phyloP scores from a whole-genome alignment of 2,113 vertebrate genomes.

The Malurus melanocephalus region DNA sequence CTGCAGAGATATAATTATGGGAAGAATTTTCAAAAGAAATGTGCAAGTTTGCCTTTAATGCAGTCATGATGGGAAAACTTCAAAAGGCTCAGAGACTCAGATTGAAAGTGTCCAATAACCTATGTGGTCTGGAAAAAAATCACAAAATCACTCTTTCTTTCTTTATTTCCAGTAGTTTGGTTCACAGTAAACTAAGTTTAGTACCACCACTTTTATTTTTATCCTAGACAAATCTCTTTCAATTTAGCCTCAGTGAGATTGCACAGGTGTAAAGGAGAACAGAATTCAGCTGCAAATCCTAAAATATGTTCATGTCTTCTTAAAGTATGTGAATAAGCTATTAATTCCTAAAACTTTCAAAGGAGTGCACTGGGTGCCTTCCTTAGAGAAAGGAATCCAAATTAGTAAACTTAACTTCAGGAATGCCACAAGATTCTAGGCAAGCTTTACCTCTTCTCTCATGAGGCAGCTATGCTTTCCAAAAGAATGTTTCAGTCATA shows the following conservation, averaged over 20 bases:
- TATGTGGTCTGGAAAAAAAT: background rate
- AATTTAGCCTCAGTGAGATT: background rate
- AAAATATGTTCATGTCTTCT: background rate
- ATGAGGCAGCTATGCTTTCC: background rate
- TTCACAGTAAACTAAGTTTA: background rate
- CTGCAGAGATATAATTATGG: background rate
- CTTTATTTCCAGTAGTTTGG: background rate
- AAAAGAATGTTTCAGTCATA: background rate
- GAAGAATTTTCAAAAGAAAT: background rate
- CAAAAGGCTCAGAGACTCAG: background rate
- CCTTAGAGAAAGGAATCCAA: background rate
- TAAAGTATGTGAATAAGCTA: background rate
- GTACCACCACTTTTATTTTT: constrained; percentile 26
- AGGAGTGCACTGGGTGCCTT: background rate
- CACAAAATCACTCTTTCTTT: background rate
- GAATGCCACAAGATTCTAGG: background rate
- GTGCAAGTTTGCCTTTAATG: background rate
- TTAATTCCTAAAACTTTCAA: background rate
- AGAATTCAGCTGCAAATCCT: background rate
- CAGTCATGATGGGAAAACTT: background rate
- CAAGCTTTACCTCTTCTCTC: background rate
- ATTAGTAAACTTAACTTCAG: background rate
- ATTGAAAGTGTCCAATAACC: background rate
- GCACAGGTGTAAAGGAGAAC: background rate
- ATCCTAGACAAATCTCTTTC: background rate